Evolutionary conservation across 2,797 vertebrate genomes (phyloP).

Genomic region (Sebastes melanostomus): DNA sequence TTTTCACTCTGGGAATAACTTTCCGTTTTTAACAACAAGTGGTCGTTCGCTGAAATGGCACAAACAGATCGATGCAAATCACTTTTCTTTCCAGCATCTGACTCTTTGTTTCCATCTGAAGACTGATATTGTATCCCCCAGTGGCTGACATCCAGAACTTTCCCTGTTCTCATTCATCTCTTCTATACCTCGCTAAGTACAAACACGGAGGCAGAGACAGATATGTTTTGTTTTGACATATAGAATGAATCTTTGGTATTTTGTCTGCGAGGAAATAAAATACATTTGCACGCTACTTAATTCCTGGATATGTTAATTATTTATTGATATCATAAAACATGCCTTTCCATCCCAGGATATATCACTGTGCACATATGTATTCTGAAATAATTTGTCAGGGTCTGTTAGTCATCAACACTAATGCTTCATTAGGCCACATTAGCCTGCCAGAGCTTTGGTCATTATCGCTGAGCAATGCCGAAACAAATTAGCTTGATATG

Average conservation of each 20-base stretch:
- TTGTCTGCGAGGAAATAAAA: background rate
- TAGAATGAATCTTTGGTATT: background rate
- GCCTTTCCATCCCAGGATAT: background rate
- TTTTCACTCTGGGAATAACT: conserved; percentile 28
- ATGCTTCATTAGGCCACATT: conserved; percentile 12
- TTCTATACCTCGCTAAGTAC: background rate
- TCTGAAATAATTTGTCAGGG: background rate
- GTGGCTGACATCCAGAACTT: background rate
- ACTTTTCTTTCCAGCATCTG: conserved; percentile 27
- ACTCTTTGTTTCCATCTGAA: conserved; percentile 32
- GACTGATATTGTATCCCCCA: conserved; percentile 1
- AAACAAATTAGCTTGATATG: background rate
- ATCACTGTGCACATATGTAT: background rate
- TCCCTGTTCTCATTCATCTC: background rate
- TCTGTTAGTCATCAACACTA: background rate
- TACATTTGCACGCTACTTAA: background rate
- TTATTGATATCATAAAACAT: background rate
- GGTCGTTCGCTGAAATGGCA: conserved; percentile 20
- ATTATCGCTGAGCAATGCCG: background rate
- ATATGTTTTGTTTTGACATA: background rate
- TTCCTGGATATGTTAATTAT: background rate
- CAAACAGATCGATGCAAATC: conserved; percentile 65
- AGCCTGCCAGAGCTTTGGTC: background rate
- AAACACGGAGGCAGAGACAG: background rate
- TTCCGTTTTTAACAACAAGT: conserved; percentile 38